A percentile compares a stretch with the other conserved stretches of the same genome.
Evolutionary conservation across 2,888 invertebrate genomes (phyloP).

Genomic region (Spilosoma lubricipeda): DNA sequence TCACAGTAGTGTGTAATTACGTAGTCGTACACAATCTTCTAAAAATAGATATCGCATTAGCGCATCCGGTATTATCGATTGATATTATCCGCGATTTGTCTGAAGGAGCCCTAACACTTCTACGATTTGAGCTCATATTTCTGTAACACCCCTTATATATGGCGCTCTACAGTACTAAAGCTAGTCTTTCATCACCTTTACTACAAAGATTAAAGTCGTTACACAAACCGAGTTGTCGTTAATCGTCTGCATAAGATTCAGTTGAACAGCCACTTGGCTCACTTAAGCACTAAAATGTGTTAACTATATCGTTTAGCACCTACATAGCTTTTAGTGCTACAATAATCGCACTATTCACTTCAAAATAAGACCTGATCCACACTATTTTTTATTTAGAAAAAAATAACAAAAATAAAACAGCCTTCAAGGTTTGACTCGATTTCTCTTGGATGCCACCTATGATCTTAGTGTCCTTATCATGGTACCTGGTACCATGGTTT

Average conservation of each 20-base stretch:
- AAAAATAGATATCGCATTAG: too few relatives aligned
- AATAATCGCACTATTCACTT: conserved; percentile 14
- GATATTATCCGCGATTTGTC: too few relatives aligned
- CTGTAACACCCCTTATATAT: neutral
- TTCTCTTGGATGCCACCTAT: too few relatives aligned
- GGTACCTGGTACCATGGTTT: too few relatives aligned
- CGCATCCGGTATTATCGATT: too few relatives aligned
- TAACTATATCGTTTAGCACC: conserved; percentile 16
- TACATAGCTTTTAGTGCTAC: conserved; percentile 19
- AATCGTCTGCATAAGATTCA: conserved; percentile 32
- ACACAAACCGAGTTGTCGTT: conserved; percentile 26
- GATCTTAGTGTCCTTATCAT: too few relatives aligned
- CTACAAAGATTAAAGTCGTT: conserved; percentile 22
- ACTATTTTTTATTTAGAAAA: neutral
- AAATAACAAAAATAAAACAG: too few relatives aligned
- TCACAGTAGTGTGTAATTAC: too few relatives aligned
- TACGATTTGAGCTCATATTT: neutral
- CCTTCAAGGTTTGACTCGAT: too few relatives aligned
- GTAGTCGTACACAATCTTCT: too few relatives aligned
- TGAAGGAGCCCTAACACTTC: too few relatives aligned
- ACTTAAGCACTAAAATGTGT: conserved; percentile 33
- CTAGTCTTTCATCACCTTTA: neutral
- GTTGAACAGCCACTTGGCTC: conserved; percentile 28
- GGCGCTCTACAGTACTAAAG: neutral
- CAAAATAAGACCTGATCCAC: neutral